A percentile compares a stretch with the other conserved stretches of the same genome.
phyloP scores from a whole-genome alignment of 2,888 invertebrate genomes.

The Megastigmus dorsalis region DNA sequence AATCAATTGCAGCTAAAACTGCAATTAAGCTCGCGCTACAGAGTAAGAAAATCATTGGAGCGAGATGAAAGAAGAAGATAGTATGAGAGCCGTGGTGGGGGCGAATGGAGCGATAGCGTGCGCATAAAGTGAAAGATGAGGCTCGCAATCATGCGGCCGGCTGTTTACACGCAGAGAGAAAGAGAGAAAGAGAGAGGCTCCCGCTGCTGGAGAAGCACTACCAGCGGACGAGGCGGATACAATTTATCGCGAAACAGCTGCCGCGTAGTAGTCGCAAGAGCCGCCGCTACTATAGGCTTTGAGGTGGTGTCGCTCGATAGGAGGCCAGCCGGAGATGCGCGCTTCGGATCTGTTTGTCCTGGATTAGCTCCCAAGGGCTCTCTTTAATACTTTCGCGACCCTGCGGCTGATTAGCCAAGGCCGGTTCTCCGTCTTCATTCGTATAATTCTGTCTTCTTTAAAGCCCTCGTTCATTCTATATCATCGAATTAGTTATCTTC shows the following conservation, averaged over 20 bases:
- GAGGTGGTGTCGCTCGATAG: not conserved
- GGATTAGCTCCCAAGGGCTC: not conserved
- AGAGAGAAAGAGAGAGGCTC: not conserved
- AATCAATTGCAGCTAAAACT: constrained; percentile 9
- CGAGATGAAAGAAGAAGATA: constrained; percentile 32
- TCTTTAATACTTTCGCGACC: not conserved
- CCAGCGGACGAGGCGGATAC: no score
- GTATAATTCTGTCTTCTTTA: no score
- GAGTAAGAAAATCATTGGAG: constrained; percentile 4
- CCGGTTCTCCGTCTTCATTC: no score
- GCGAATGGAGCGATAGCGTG: not conserved
- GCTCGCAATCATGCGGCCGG: constrained; percentile 1
- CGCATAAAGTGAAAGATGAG: constrained; percentile 36
- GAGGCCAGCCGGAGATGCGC: not conserved
- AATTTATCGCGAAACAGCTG: constrained; percentile 15
- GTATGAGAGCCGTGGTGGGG: not conserved
- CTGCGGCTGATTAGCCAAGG: no score
- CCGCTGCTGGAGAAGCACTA: no score
- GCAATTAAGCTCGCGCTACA: not conserved
- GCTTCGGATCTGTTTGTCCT: constrained; percentile 4
- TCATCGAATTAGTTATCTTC: no score
- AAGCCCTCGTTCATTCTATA: no score
- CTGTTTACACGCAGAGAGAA: constrained; percentile 37
- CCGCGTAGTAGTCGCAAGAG: no score
- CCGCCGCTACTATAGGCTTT: not conserved